Evolutionary conservation across 2,888 invertebrate genomes (phyloP).

Genomic region (Mamestra brassicae): DNA sequence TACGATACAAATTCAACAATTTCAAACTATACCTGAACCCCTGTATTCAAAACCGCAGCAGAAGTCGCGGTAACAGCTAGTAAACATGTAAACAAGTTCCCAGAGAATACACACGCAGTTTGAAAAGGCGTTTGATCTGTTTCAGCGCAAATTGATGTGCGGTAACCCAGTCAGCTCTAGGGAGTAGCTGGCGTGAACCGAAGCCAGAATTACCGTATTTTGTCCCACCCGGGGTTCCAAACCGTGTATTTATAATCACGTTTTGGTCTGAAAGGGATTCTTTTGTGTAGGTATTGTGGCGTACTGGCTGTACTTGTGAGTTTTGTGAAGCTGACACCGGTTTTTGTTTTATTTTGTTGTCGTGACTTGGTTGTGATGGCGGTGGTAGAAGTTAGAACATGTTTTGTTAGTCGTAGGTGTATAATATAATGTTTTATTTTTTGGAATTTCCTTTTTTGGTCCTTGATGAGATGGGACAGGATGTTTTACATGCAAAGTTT

Average conservation of each 20-base stretch:
- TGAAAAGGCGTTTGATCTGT: conserved; percentile 39
- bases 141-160: conserved; percentile 40
- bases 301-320: background rate
- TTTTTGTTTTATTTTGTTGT: conserved; percentile 12
- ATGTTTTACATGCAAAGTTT: too few relatives aligned
- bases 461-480: too few relatives aligned
- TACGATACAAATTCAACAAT: conserved; percentile 11
- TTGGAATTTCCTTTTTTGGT: too few relatives aligned
- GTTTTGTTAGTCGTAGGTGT: background rate
- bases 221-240: background rate
- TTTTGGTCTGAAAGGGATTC: conserved; percentile 25
- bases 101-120: conserved; percentile 27
- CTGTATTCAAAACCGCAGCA: conserved; percentile 4
- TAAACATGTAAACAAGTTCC: conserved; percentile 22
- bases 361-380: background rate
- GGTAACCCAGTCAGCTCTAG: conserved; percentile 8
- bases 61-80: background rate
- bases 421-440: background rate
- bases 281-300: conserved; percentile 23
- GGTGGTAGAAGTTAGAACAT: background rate
- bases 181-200: conserved; percentile 4
- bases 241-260: conserved; percentile 20
- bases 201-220: conserved; percentile 10
- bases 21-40: conserved; percentile 2
- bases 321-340: background rate